These are phyloP conservation scores for Oreortyx pictus DNA, from an alignment of 2,797 vertebrate species.

Conservation along the genomic window DNA sequence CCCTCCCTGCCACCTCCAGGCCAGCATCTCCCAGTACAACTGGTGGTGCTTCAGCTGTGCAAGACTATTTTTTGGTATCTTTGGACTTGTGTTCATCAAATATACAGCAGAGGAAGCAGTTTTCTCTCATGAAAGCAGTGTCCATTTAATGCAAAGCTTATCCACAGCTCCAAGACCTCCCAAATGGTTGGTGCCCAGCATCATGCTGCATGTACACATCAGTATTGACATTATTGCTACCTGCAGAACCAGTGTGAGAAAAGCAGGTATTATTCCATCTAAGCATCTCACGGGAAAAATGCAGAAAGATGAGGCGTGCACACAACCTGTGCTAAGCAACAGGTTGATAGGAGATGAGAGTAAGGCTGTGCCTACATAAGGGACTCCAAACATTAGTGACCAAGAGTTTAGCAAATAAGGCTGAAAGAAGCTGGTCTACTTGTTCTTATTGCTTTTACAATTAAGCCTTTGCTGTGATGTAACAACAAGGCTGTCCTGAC, in stretches of 20 bases:
- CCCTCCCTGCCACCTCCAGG: not conserved
- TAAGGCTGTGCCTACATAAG: fast-evolving
- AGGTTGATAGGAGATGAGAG: too few species aligned
- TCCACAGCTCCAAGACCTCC: not conserved
- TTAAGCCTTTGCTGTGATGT: not conserved
- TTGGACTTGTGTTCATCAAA: not conserved
- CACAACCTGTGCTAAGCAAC: not conserved
- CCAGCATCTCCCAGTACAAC: not conserved
- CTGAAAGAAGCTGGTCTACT: not conserved
- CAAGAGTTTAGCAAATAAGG: not conserved
- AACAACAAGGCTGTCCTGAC: not conserved
- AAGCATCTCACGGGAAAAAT: not conserved
- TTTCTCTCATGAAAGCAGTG: not conserved
- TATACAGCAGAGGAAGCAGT: conserved; percentile 17
- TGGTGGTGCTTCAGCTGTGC: fast-evolving
- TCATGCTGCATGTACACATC: fast-evolving
- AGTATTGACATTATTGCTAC: not conserved
- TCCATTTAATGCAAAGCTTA: not conserved
- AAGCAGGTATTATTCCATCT: not conserved
- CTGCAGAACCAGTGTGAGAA: not conserved
- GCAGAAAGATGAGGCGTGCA: not conserved
- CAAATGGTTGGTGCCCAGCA: fast-evolving
- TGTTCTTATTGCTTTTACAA: not conserved
- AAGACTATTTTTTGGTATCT: not conserved
- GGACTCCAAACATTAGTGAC: not conserved